Conservation (phyloP, 2,113 vertebrate species). For the Sinosuthora webbiana region DNA sequence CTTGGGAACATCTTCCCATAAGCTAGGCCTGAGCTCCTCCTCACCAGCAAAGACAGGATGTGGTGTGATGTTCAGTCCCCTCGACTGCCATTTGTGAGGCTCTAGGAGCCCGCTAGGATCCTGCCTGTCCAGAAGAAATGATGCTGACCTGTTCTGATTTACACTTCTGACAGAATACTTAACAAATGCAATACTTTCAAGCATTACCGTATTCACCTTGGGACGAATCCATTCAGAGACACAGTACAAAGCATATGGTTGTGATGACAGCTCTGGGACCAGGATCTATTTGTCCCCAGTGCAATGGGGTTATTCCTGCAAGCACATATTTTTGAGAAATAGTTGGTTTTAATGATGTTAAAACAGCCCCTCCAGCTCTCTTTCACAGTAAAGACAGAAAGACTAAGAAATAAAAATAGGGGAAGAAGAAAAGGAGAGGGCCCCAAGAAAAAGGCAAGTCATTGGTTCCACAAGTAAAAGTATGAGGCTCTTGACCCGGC, state of each 20-base stretch:
- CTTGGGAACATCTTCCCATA: background rate
- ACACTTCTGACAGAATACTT: slow-evolving; percentile 60
- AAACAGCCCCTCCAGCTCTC: background rate
- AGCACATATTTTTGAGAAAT: background rate
- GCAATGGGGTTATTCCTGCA: background rate
- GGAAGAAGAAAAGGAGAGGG: background rate
- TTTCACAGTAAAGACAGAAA: background rate
- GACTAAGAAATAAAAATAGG: background rate
- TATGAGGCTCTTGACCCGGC: background rate
- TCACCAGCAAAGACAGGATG: background rate
- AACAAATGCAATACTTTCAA: slow-evolving; percentile 70
- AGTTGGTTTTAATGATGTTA: slow-evolving; percentile 20
- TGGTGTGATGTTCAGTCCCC: background rate
- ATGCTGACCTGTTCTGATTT: slow-evolving; percentile 44
- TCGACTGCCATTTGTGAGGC: background rate
- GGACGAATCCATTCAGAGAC: slow-evolving; percentile 45
- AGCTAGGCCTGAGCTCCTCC: background rate
- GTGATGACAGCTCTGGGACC: slow-evolving; percentile 61
- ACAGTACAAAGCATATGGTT: slow-evolving; percentile 46
- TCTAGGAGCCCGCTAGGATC: background rate
- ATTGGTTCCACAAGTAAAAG: background rate
- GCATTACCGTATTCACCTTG: slow-evolving; percentile 29
- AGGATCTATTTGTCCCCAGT: slow-evolving; percentile 55
- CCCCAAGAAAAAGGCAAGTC: background rate
- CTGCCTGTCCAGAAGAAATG: background rate